Evolutionary conservation across 2,888 invertebrate species (phyloP).

Genomic region (Apamea sordens): DNA sequence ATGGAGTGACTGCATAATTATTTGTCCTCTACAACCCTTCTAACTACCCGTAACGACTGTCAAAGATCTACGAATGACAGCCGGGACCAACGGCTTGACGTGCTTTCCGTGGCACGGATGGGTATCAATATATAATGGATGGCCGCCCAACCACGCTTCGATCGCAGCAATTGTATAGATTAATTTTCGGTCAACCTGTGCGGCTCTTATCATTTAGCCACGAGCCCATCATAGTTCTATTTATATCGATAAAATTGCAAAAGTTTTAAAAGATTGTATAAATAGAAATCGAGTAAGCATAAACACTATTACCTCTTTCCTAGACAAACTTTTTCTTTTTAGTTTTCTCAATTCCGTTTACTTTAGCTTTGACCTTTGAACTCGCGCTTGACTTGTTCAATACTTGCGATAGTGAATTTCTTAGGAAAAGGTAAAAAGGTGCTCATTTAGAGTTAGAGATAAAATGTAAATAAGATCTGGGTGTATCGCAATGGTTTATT

Average conservation of each 20-base stretch:
- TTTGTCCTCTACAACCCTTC: no score
- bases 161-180: background rate
- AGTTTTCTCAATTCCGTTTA: slow-evolving; percentile 16
- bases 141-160: background rate
- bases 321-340: background rate
- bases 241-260: background rate
- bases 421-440: slow-evolving; percentile 7
- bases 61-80: background rate
- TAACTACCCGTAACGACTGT: background rate
- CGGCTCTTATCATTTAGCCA: background rate
- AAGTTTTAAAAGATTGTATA: background rate
- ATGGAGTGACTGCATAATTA: no score
- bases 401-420: slow-evolving; percentile 28
- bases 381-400: slow-evolving; percentile 21
- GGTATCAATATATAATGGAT: background rate
- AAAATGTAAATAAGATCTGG: background rate
- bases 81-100: background rate
- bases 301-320: background rate
- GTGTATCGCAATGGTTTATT: no score
- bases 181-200: no score
- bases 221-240: background rate
- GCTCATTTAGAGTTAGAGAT: background rate
- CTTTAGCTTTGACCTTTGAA: slow-evolving; percentile 28
- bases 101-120: no score
- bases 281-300: background rate